Base-by-base conservation (phyloP, 2,113 vertebrate species). In the Anhinga rufa region DNA sequence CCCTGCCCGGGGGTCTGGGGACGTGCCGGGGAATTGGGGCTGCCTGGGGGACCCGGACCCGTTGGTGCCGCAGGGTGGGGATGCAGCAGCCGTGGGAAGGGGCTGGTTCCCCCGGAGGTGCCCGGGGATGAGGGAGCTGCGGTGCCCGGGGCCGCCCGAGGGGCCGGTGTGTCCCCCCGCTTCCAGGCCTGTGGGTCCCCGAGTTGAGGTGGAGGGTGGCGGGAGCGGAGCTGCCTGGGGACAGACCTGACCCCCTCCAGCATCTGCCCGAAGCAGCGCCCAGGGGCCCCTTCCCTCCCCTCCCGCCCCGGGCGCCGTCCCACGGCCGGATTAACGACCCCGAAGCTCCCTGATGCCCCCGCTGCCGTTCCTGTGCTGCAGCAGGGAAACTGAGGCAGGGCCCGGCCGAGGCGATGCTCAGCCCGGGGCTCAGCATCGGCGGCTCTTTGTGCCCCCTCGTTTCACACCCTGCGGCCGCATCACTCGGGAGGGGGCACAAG, bases 11-110 rank as follows among this genome's bases (percentile, higher is more conserved):
- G 4, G 9, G 25, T 14, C 34, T 2, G 48, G 83, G 78, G 68
- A 4, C 0, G 0, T 8, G 13, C 29, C 0, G 1, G 31, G 48
- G 22, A 4, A 9, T 2, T 0, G 17, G 80, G 77, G 81, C 17
- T 42, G 17, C 34, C 34, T 7, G 20, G 0, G 0, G 64, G 60
- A 8, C 21, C 58, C 0, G 0, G 44, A 9, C 4, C 18, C 20
- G 0, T 57, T 0, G 0, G 29, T 51, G 38, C 36, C 0, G 1
- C 6, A 21, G 57, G 40, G 10, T 17, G 46, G 34, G 48, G 36
- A 13, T 14, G 21, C 10, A 17, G 69, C 0, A 0, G 28, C 24
- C 0, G 0, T 12, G 40, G 62, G 54, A 64, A 90, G 52, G 74
- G 65, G 44, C 46, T 18, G 58, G 10, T 49, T 77, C 15, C 57